Percentiles rank a stretch among this genome's conserved stretches.
These are phyloP conservation scores for Capitulum mitella DNA, from an alignment of 2,888 invertebrate species.

Conservation along the genomic window DNA sequence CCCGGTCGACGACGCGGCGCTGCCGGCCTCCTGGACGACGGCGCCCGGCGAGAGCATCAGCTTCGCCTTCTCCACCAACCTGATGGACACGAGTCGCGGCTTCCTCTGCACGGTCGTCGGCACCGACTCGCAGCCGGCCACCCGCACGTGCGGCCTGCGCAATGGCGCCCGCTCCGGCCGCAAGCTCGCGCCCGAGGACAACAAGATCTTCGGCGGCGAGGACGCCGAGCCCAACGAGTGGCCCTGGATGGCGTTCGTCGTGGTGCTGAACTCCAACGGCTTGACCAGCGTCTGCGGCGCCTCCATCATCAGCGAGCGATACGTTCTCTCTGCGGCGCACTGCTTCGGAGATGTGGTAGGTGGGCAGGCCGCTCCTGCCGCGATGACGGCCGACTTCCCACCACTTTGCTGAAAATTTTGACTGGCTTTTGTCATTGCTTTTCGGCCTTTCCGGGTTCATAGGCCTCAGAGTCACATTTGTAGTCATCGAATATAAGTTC, in stretches of 20 bases:
- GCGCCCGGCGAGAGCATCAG: neutral
- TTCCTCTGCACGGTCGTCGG: conserved; percentile 14
- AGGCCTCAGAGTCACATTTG: too few relatives aligned
- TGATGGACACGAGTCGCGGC: neutral
- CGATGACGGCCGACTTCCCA: too few relatives aligned
- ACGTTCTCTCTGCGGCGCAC: neutral
- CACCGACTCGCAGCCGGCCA: neutral
- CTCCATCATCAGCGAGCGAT: conserved; percentile 3
- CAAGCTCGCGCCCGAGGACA: neutral
- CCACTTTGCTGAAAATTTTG: too few relatives aligned
- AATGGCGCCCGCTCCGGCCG: neutral
- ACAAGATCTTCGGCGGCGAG: conserved; percentile 20
- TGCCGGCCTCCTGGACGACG: conserved; percentile 1
- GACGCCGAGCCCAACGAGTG: conserved; percentile 4
- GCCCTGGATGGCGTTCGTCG: conserved; percentile 22
- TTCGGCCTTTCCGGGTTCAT: too few relatives aligned
- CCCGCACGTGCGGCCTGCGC: neutral
- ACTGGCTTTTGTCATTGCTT: too few relatives aligned
- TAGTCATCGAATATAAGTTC: too few relatives aligned
- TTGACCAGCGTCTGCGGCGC: neutral
- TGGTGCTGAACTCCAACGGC: neutral
- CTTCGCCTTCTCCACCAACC: conserved; percentile 12
- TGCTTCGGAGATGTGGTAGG: neutral
- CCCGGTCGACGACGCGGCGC: neutral
- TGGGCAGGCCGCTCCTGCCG: too few relatives aligned